phyloP scores from a whole-genome alignment of 2,113 vertebrate species.

The Ranitomeya imitator region DNA sequence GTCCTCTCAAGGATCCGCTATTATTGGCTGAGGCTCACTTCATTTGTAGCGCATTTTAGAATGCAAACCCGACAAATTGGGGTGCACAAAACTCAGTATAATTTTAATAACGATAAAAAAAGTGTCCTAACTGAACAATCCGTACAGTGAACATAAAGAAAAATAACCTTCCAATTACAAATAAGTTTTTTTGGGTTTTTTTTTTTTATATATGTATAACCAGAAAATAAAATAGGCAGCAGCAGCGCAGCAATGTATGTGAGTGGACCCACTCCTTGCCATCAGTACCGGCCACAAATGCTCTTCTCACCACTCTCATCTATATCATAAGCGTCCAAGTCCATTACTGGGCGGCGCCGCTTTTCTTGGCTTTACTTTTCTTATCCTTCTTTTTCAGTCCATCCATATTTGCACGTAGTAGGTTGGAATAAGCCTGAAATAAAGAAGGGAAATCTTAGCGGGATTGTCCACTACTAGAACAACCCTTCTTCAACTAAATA shows the following conservation, averaged over 20 bases:
- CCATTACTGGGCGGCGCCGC: slow-evolving; percentile 91
- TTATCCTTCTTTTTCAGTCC: slow-evolving; percentile 99
- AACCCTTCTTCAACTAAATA: too few relatives aligned
- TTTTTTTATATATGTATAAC: background rate
- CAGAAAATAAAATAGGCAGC: slow-evolving; percentile 6
- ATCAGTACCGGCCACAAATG: background rate
- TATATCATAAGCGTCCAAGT: background rate
- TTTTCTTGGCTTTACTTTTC: slow-evolving; percentile 98
- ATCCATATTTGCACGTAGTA: slow-evolving; percentile 96
- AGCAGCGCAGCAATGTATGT: background rate
- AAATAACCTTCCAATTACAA: background rate
- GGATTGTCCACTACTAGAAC: too few relatives aligned
- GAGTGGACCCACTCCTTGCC: background rate
- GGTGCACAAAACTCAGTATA: background rate
- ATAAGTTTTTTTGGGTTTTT: background rate
- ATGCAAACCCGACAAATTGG: background rate
- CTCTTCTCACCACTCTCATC: background rate
- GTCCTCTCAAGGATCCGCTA: background rate
- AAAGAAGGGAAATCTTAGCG: too few relatives aligned
- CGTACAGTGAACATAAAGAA: slow-evolving; percentile 9
- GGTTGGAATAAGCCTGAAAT: slow-evolving; percentile 91
- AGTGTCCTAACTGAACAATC: background rate
- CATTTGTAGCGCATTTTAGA: too few relatives aligned
- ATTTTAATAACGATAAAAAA: background rate
- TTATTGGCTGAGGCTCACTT: background rate